These are phyloP conservation scores for Gastrophysa polygoni DNA, from an alignment of 2,888 invertebrate genomes.

Conservation along the genomic window DNA sequence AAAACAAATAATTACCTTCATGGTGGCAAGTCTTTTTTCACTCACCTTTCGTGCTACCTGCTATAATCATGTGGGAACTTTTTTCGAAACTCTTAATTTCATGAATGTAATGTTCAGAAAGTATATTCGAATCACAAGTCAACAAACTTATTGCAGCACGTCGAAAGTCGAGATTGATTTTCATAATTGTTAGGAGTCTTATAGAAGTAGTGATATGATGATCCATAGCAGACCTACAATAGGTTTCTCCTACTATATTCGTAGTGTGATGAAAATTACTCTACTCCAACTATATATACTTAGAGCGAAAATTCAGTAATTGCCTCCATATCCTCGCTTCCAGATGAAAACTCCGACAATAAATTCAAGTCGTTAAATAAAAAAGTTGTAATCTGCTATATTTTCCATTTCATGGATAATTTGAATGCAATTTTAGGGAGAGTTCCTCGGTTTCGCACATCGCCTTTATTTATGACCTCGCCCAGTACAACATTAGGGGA, in stretches of 20 bases:
- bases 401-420: constrained; percentile 50
- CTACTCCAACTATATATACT: too few relatives aligned
- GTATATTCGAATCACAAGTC: too few relatives aligned
- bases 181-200: too few relatives aligned
- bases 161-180: too few relatives aligned
- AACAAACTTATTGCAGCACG: too few relatives aligned
- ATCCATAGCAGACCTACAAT: too few relatives aligned
- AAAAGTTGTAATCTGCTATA: constrained; percentile 48
- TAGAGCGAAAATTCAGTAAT: background rate
- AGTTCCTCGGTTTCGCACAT: constrained; percentile 50
- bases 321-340: constrained; percentile 32
- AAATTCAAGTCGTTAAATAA: constrained; percentile 48
- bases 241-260: too few relatives aligned
- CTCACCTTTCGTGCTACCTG: background rate
- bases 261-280: too few relatives aligned
- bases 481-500: constrained; percentile 50
- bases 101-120: too few relatives aligned
- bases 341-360: constrained; percentile 45
- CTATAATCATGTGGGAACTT: background rate
- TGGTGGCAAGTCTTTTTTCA: constrained; percentile 7
- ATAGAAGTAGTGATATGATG: too few relatives aligned
- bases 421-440: constrained; percentile 46
- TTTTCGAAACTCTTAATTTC: background rate
- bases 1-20: constrained; percentile 18
- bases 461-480: constrained; percentile 52